These are phyloP conservation scores for Lathamus discolor DNA, from an alignment of 2,113 vertebrate genomes.

Conservation along the genomic window DNA sequence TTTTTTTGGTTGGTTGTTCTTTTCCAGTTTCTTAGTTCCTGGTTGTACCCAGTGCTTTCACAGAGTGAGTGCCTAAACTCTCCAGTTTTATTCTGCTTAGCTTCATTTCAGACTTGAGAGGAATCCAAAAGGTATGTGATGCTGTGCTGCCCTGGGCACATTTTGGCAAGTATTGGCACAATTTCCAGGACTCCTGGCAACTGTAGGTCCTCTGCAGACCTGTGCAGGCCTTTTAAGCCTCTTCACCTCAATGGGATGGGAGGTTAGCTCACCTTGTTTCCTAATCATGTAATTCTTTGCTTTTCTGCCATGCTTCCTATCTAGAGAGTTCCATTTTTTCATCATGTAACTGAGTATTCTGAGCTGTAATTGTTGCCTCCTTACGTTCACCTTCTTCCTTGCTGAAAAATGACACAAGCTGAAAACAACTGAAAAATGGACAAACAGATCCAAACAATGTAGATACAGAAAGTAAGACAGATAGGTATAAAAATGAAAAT, in stretches of 20 bases:
- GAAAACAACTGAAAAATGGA: background rate
- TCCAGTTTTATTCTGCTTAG: background rate
- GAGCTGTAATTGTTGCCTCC: background rate
- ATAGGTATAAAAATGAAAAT: background rate
- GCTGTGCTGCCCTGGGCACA: background rate
- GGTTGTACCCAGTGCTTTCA: background rate
- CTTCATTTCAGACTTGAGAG: background rate
- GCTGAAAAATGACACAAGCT: background rate
- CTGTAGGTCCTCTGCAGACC: background rate
- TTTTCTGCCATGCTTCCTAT: background rate
- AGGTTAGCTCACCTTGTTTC: background rate
- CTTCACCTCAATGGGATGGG: background rate
- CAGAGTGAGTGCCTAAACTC: background rate
- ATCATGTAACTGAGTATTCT: background rate
- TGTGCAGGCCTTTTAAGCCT: background rate
- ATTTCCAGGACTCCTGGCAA: background rate
- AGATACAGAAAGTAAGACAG: background rate
- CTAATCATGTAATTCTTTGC: background rate
- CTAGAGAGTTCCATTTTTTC: background rate
- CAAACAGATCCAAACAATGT: background rate
- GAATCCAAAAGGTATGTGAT: background rate
- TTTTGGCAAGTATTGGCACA: background rate
- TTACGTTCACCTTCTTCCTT: background rate
- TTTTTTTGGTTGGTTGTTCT: too few species aligned
- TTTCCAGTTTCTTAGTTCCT: background rate